A percentile compares a stretch with the other conserved stretches of the same genome.
phyloP scores from a whole-genome alignment of 2,113 vertebrate species.

The Chaetops frenatus region DNA sequence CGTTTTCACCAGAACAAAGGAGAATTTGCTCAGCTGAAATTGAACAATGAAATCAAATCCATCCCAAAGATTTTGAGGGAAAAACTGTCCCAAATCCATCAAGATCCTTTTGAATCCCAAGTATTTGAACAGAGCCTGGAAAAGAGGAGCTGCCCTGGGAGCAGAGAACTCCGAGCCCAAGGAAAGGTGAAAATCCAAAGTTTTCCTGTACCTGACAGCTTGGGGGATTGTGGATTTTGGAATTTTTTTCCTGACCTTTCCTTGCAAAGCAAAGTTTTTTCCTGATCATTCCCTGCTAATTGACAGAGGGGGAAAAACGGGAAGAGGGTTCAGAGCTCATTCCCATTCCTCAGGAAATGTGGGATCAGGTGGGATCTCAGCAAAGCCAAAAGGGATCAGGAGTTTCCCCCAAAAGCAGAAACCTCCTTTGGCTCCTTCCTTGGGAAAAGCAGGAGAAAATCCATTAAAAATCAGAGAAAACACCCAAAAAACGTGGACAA shows the following conservation, averaged over 20 bases:
- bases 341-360: neutral
- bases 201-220: neutral
- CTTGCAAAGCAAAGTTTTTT: neutral
- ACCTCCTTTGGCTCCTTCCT: neutral
- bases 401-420: neutral
- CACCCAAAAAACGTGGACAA: rapidly evolving
- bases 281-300: neutral
- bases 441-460: neutral
- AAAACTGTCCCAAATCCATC: rapidly evolving
- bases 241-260: neutral
- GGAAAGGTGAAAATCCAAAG: rapidly evolving
- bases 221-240: rapidly evolving
- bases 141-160: neutral
- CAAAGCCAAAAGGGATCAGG: neutral
- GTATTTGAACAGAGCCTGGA: neutral
- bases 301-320: neutral
- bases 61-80: neutral
- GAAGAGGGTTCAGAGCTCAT: neutral
- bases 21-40: neutral
- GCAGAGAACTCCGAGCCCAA: neutral
- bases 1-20: neutral
- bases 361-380: neutral
- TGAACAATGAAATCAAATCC: neutral
- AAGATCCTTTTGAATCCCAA: neutral
- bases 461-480: neutral